Conservation (phyloP, 2,113 vertebrate genomes). For the cattle (Bos taurus) region DNA sequence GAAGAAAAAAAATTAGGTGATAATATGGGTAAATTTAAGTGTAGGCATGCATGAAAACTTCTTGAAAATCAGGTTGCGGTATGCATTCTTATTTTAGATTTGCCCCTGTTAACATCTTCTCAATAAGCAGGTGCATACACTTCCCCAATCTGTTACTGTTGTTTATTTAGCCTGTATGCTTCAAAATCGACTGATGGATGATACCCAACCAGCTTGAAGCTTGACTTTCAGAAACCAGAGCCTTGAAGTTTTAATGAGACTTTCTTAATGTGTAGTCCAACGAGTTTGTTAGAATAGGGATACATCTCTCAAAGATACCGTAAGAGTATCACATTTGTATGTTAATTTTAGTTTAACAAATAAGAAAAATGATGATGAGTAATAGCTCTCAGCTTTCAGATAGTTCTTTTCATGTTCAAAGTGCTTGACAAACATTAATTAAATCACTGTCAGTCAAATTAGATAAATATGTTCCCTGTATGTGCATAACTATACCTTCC, state of each 20-base stretch:
- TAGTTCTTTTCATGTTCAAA: slow-evolving; percentile 73
- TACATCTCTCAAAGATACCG: slow-evolving; percentile 63
- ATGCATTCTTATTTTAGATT: slow-evolving; percentile 81
- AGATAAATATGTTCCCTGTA: slow-evolving; percentile 76
- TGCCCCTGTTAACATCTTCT: slow-evolving; percentile 81
- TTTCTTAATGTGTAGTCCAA: slow-evolving; percentile 68
- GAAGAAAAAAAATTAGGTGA: slow-evolving; percentile 69
- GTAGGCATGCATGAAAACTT: slow-evolving; percentile 78
- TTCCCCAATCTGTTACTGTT: slow-evolving; percentile 83
- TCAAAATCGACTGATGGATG: slow-evolving; percentile 79
- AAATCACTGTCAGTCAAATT: slow-evolving; percentile 75
- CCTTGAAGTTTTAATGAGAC: slow-evolving; percentile 76
- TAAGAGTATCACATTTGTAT: slow-evolving; percentile 68
- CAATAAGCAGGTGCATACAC: slow-evolving; percentile 83
- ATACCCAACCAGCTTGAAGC: slow-evolving; percentile 75
- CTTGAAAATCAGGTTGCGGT: slow-evolving; percentile 80
- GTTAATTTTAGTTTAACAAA: slow-evolving; percentile 69
- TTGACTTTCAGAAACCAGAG: slow-evolving; percentile 74
- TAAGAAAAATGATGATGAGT: slow-evolving; percentile 69
- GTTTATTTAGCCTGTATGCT: slow-evolving; percentile 79
- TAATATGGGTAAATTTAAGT: slow-evolving; percentile 80
- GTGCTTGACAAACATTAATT: slow-evolving; percentile 74
- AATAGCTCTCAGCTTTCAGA: slow-evolving; percentile 71
- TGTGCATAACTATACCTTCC: slow-evolving; percentile 62
- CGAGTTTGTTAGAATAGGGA: slow-evolving; percentile 42